Evolutionary conservation across 1,140 invertebrate genomes (phyloP).

Genomic region (Potamilus streckersoni): DNA sequence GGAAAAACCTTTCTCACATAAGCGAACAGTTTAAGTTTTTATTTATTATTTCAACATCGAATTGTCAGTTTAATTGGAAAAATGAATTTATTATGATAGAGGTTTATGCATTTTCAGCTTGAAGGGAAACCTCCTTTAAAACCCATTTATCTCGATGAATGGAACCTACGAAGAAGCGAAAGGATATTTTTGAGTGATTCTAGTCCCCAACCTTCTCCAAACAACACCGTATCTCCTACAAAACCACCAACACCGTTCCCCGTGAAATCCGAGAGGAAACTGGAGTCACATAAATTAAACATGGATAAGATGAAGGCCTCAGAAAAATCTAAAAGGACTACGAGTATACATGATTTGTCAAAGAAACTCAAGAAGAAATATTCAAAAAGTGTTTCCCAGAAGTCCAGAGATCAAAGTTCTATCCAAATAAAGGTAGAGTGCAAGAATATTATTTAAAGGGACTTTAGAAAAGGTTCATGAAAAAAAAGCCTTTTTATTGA

Average conservation of each 20-base stretch:
- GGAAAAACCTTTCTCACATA: no score
- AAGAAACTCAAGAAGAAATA: slow-evolving; percentile 60
- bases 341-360: slow-evolving; percentile 50
- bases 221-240: slow-evolving; percentile 20
- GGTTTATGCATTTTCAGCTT: slow-evolving; percentile 24
- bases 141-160: slow-evolving; percentile 63
- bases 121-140: slow-evolving; percentile 45
- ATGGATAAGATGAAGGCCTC: slow-evolving; percentile 13
- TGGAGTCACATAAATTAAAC: slow-evolving; percentile 1
- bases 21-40: no score
- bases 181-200: slow-evolving; percentile 68
- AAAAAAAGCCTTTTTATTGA: not conserved
- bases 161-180: slow-evolving; percentile 66
- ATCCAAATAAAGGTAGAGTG: slow-evolving; percentile 21
- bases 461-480: not conserved
- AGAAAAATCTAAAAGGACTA: slow-evolving; percentile 56
- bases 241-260: slow-evolving; percentile 1
- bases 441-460: not conserved
- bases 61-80: no score
- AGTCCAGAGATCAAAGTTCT: slow-evolving; percentile 29
- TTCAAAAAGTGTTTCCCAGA: slow-evolving; percentile 40
- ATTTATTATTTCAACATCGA: no score
- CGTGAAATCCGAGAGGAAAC: slow-evolving; percentile 3
- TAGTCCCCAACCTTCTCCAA: slow-evolving; percentile 59
- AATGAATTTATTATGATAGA: no score